phyloP scores from a whole-genome alignment of 2,797 vertebrate genomes.

The Florisuga fusca region DNA sequence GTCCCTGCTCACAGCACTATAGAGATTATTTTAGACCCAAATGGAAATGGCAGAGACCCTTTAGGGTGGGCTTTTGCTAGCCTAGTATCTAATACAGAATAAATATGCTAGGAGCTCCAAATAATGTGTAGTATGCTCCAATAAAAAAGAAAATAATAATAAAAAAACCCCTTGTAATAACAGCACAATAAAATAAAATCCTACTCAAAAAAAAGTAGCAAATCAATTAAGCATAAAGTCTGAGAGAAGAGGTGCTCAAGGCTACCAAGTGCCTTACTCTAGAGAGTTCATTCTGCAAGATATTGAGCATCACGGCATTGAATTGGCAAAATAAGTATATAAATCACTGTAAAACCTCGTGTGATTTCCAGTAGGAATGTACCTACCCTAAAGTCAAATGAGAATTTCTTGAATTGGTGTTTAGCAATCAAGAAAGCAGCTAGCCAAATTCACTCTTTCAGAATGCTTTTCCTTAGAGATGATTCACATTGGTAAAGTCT shows the following conservation, averaged over 20 bases:
- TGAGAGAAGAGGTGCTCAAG: slow-evolving; percentile 34
- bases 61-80: not conserved
- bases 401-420: not conserved
- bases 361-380: not conserved
- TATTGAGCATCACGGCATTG: slow-evolving; percentile 6
- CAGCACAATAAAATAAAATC: not conserved
- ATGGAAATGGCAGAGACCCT: slow-evolving; percentile 27
- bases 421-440: not conserved
- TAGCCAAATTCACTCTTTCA: not conserved
- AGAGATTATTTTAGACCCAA: slow-evolving; percentile 38
- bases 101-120: slow-evolving; percentile 19
- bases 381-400: not conserved
- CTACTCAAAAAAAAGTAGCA: slow-evolving; percentile 14
- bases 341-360: slow-evolving; percentile 14
- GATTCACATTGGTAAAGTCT: not conserved
- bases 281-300: slow-evolving; percentile 31
- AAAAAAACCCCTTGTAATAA: slow-evolving; percentile 41
- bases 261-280: slow-evolving; percentile 32
- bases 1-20: not conserved
- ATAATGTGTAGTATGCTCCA: not conserved
- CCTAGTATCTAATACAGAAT: not conserved
- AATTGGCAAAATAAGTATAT: slow-evolving; percentile 6
- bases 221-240: slow-evolving; percentile 53
- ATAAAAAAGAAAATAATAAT: not conserved
- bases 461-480: not conserved